Evolutionary conservation across 2,888 invertebrate species (phyloP), one percentile per base, ranked within the genome.

Genomic region (Cataglyphis livida): DNA sequence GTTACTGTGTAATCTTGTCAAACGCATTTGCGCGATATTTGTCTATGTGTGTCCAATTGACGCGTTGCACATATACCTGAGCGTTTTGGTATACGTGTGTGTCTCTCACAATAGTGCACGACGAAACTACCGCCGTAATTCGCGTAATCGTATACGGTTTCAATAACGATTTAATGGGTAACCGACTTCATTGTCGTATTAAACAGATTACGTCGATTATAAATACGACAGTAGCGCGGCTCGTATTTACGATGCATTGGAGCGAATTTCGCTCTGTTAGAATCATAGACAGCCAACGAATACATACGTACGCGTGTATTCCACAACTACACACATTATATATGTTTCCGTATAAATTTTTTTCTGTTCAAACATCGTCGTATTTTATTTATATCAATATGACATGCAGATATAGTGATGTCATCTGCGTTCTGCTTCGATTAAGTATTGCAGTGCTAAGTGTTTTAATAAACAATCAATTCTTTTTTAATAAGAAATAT

Each of bases 171-270:
- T 76, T 78, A 82, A 82, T 66, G 78, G 78, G 61, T 78, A 82
- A 82, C 71, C 78, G 78, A 82, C 78, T 82, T 82, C 82, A 82
- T 82, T 82, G 78, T 82, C 82, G 59, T 68, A 68, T 78, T 82
- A 78, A 66, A 78, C 76, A 68, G 76, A 76, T 82, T 76, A 82
- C 76, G 76, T 76, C 76, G 76, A 82, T 82, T 82, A 66, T 78
- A 48, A 82, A 78, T 59, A 68, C 82, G 76, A 61, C 61, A 76
- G 66, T 57, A 57, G 35, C 48, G 79, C 54, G 48, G 38, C 51
- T 76, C 44, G 57, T 65, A 78, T 82, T 82, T 82, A 68, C 78
- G 66, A 76, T 54, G 65, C 28, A 38, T n/a, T 51, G 38, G 0
- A 54, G 64, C n/a, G 38, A 65, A 38, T 38, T 54, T 10, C 65